These are phyloP conservation scores for Amphipyra tragopoginis DNA, from an alignment of 2,888 invertebrate species.

Conservation along the genomic window DNA sequence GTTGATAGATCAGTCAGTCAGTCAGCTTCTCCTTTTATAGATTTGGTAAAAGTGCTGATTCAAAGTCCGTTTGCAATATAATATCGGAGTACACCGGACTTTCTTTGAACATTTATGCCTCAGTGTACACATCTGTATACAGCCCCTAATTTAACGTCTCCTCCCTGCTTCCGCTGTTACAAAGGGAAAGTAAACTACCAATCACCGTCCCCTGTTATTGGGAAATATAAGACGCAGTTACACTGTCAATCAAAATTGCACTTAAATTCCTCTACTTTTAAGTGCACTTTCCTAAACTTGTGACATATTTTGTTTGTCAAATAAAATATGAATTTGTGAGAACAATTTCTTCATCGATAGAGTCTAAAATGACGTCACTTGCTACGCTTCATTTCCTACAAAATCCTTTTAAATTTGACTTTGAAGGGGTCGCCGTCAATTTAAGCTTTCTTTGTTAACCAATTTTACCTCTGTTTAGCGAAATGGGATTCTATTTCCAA, in stretches of 20 bases:
- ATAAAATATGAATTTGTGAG: slow-evolving; percentile 21
- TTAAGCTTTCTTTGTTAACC: slow-evolving; percentile 4
- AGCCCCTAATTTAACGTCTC: slow-evolving; percentile 18
- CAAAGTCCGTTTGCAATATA: too few relatives aligned
- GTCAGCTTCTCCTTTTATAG: too few relatives aligned
- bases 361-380: neutral
- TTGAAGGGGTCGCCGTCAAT: slow-evolving; percentile 11
- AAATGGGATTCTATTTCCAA: slow-evolving; percentile 5
- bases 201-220: slow-evolving; percentile 36
- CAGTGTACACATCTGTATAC: slow-evolving; percentile 1
- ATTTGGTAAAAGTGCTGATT: too few relatives aligned
- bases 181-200: slow-evolving; percentile 40
- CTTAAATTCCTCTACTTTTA: neutral
- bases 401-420: slow-evolving; percentile 21
- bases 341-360: slow-evolving; percentile 6
- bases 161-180: slow-evolving; percentile 31
- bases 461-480: slow-evolving; percentile 2
- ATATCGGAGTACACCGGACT: neutral
- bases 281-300: slow-evolving; percentile 7
- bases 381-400: neutral
- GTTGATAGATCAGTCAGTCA: too few relatives aligned
- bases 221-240: neutral
- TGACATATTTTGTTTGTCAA: neutral
- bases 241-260: slow-evolving; percentile 17
- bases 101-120: neutral